These are phyloP conservation scores for Catharus minimus DNA, from an alignment of 2,113 vertebrate genomes.

Conservation along the genomic window DNA sequence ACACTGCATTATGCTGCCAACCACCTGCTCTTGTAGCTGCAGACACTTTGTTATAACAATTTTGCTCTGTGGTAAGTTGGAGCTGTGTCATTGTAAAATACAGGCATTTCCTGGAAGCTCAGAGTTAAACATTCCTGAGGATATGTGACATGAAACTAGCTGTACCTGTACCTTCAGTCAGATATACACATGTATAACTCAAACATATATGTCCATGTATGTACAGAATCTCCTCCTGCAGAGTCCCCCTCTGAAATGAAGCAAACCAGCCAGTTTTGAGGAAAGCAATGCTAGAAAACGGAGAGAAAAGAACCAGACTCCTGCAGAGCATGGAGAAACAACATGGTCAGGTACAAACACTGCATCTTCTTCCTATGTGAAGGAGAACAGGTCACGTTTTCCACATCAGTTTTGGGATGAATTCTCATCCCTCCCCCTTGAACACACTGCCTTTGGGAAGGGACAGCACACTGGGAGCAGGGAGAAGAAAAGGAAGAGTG, in stretches of 20 bases:
- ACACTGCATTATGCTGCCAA: neutral
- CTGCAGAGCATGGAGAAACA: neutral
- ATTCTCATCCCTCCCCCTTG: neutral
- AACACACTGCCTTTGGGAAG: too few relatives aligned
- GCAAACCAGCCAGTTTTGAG: neutral
- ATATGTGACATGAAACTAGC: accelerated
- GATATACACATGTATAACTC: neutral
- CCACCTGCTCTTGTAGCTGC: neutral
- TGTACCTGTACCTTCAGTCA: neutral
- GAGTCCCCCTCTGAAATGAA: neutral
- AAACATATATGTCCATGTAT: neutral
- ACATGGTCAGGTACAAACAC: neutral
- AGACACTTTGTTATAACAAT: neutral
- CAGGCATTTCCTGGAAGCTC: neutral
- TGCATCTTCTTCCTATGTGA: neutral
- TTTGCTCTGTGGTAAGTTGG: neutral
- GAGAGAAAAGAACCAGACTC: neutral
- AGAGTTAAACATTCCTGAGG: neutral
- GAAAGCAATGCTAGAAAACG: neutral
- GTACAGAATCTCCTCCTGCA: neutral
- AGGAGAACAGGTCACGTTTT: neutral
- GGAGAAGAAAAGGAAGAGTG: neutral
- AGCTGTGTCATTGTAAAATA: neutral
- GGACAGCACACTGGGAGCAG: neutral
- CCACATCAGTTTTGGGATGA: neutral